Percentiles rank a stretch among this genome's conserved stretches.
Conservation (phyloP, 64 coral and sea anemone species). For the Actinia tenebrosa region DNA sequence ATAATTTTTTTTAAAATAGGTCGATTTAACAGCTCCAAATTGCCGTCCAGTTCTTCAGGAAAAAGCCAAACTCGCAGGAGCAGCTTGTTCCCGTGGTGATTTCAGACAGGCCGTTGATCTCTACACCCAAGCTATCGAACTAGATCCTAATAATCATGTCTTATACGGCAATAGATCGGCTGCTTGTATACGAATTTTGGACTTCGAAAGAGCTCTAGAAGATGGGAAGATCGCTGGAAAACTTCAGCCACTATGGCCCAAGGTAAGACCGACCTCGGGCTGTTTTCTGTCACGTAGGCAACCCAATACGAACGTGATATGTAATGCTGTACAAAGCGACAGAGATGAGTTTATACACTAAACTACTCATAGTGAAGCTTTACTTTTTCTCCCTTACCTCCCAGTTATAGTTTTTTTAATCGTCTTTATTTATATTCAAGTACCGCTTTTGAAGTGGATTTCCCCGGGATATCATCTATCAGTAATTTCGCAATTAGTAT, state of each 20-base stretch:
- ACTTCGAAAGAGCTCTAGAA: conserved; percentile 81
- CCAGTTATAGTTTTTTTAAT: not conserved
- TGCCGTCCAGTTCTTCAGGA: conserved; percentile 60
- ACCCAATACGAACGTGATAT: not conserved
- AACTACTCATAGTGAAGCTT: not conserved
- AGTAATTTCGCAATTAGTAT: not conserved
- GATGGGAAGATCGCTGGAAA: conserved; percentile 73
- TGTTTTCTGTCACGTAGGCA: conserved; percentile 1
- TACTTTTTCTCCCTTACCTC: not conserved
- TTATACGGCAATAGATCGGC: conserved; percentile 97
- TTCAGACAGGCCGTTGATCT: conserved; percentile 78
- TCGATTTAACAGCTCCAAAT: conserved; percentile 32
- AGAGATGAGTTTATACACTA: not conserved
- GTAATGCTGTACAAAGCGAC: not conserved
- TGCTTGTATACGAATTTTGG: conserved; percentile 68
- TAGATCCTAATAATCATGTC: conserved; percentile 92
- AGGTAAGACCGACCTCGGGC: conserved; percentile 46
- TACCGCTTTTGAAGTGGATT: not conserved
- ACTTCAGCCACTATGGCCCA: conserved; percentile 81
- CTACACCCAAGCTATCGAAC: conserved; percentile 85
- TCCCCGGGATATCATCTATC: conserved; percentile 1
- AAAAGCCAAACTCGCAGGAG: conserved; percentile 74
- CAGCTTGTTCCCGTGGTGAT: conserved; percentile 68
- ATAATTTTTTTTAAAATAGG: conserved; percentile 38
- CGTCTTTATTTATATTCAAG: not conserved